Percentiles rank a stretch among this genome's conserved stretches.
These are phyloP conservation scores for Echeneis naucrates DNA, from an alignment of 2,797 vertebrate species.

Conservation along the genomic window DNA sequence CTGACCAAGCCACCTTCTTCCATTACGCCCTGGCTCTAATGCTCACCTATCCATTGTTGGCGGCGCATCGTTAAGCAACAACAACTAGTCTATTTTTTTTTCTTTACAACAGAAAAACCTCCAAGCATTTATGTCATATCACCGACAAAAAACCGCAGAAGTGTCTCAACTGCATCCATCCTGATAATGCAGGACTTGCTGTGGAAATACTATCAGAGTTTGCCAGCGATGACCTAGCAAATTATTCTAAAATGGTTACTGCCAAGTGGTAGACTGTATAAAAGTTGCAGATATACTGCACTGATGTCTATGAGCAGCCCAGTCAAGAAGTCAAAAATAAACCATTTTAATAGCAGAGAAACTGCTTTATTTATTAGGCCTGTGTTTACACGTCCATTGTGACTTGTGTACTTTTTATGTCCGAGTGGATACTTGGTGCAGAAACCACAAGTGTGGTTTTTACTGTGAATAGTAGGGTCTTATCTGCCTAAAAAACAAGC, in stretches of 20 bases:
- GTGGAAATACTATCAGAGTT: constrained; percentile 33
- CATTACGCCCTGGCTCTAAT: too few relatives aligned
- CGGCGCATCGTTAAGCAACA: neutral
- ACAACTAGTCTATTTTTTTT: neutral
- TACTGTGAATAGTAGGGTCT: constrained; percentile 42
- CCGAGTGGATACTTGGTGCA: constrained; percentile 56
- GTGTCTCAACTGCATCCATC: constrained; percentile 36
- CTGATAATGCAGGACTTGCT: constrained; percentile 48
- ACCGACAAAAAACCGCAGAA: constrained; percentile 16
- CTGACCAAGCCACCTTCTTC: too few relatives aligned
- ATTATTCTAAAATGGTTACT: constrained; percentile 20
- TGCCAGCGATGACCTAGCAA: constrained; percentile 28
- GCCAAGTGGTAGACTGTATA: constrained; percentile 19
- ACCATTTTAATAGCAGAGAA: constrained; percentile 21
- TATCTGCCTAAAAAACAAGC: constrained; percentile 52
- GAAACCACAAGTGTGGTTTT: constrained; percentile 59
- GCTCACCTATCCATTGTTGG: too few relatives aligned
- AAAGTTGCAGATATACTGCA: constrained; percentile 2
- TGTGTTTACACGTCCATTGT: constrained; percentile 46
- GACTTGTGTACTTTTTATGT: constrained; percentile 50
- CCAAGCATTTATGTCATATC: constrained; percentile 27
- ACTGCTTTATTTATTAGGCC: constrained; percentile 33
- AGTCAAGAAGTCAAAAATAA: constrained; percentile 15
- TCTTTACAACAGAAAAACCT: constrained; percentile 11
- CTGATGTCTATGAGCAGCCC: constrained; percentile 7